Conservation (phyloP, 2,888 invertebrate genomes). For the Agrotis segetum region DNA sequence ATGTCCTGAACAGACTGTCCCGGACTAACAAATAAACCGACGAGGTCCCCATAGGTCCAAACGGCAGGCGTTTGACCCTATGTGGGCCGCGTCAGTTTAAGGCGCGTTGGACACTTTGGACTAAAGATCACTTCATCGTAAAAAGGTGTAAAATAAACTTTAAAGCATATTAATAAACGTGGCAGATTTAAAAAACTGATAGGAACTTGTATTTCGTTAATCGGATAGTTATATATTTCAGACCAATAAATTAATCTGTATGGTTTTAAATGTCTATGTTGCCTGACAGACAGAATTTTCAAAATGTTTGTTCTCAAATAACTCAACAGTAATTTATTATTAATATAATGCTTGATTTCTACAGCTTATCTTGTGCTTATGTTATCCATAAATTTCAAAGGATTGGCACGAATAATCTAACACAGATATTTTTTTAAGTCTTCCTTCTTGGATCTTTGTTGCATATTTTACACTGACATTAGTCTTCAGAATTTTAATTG, state of each 20-base stretch:
- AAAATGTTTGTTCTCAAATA: background rate
- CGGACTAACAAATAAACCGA: no score
- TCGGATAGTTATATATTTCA: constrained; percentile 28
- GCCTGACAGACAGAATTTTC: constrained; percentile 13
- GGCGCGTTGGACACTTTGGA: no score
- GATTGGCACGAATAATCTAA: background rate
- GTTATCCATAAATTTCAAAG: background rate
- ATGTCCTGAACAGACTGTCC: no score
- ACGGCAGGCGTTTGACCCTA: no score
- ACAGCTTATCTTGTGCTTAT: background rate
- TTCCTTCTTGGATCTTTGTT: background rate
- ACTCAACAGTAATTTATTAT: no score
- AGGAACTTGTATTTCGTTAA: constrained; percentile 8
- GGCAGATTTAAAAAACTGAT: background rate
- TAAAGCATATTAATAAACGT: no score
- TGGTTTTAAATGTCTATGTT: constrained; percentile 12
- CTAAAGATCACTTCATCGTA: no score
- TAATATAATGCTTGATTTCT: background rate
- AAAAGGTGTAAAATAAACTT: background rate
- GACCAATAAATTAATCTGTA: constrained; percentile 27
- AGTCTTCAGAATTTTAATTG: background rate
- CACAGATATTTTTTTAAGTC: background rate
- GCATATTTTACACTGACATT: background rate
- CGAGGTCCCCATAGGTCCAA: no score
- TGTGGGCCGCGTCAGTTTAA: no score